phyloP scores from a whole-genome alignment of 2,888 invertebrate genomes.

The Eurytoma adleriae region DNA sequence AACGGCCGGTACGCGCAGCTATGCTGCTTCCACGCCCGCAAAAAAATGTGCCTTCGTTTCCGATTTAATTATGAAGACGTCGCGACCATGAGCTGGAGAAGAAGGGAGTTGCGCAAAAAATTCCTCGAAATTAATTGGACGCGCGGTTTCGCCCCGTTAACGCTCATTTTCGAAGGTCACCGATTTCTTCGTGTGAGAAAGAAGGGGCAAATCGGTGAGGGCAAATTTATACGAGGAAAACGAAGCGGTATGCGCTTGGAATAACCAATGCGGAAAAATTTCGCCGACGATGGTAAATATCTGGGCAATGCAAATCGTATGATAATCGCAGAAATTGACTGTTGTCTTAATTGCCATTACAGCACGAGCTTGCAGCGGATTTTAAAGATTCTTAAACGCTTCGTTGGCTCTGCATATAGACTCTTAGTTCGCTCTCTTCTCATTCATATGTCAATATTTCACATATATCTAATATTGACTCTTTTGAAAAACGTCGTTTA shows the following conservation, averaged over 20 bases:
- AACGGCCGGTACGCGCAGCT: neutral
- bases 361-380: neutral
- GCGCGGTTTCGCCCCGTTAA: neutral
- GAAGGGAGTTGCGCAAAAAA: neutral
- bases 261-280: neutral
- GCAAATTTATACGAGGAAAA: neutral
- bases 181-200: neutral
- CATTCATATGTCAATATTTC: no score
- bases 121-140: no score
- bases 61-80: neutral
- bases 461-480: no score
- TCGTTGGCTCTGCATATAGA: neutral
- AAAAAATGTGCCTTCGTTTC: neutral
- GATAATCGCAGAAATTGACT: conserved; percentile 14
- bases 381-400: neutral
- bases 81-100: neutral
- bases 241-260: neutral
- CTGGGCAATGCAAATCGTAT: neutral
- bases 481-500: no score
- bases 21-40: conserved; percentile 1
- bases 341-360: conserved; percentile 34
- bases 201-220: neutral
- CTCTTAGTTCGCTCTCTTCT: neutral
- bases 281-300: neutral
- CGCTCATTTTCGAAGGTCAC: neutral